phyloP scores from a whole-genome alignment of 2,888 invertebrate genomes.

The Dasypogon diadema region DNA sequence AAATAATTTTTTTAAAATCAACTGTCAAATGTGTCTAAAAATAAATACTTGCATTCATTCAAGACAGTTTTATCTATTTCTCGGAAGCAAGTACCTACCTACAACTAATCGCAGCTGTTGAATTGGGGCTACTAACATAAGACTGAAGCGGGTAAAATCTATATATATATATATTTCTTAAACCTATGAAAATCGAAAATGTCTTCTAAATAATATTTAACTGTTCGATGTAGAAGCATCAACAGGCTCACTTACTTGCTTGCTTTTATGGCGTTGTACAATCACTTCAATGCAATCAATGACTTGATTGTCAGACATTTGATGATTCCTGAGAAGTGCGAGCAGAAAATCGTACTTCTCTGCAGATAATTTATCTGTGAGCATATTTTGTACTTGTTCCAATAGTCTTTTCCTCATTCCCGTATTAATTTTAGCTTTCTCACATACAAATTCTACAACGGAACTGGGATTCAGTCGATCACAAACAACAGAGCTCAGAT shows the following conservation, averaged over 20 bases:
- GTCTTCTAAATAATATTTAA: neutral
- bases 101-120: neutral
- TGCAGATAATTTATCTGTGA: constrained; percentile 60
- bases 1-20: neutral
- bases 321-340: constrained; percentile 60
- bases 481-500: constrained; percentile 67
- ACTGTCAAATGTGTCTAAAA: neutral
- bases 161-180: neutral
- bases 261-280: constrained; percentile 1
- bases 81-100: no score
- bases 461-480: constrained; percentile 66
- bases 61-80: neutral
- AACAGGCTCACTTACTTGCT: neutral
- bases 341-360: constrained; percentile 62
- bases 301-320: constrained; percentile 62
- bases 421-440: constrained; percentile 65
- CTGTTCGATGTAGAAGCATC: neutral
- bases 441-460: constrained; percentile 65
- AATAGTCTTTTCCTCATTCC: constrained; percentile 62
- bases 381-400: constrained; percentile 54
- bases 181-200: neutral
- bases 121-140: neutral
- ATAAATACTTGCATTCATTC: neutral
- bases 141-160: neutral
- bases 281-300: constrained; percentile 55